A percentile compares a stretch with the other conserved stretches of the same genome.
Evolutionary conservation across 2,888 invertebrate genomes (phyloP).

Genomic region (Plagodis pulveraria): DNA sequence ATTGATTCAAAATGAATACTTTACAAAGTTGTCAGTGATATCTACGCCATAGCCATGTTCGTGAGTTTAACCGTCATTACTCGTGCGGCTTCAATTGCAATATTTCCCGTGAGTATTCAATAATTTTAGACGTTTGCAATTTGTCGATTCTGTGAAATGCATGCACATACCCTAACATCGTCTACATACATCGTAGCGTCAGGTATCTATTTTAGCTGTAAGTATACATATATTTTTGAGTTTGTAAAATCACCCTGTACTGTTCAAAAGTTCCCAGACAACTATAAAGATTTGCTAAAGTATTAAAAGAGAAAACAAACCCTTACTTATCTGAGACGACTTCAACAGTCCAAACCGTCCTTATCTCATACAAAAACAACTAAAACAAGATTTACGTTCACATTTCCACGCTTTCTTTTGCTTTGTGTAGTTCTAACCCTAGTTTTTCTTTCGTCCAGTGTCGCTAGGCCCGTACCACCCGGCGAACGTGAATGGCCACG

Average conservation of each 20-base stretch:
- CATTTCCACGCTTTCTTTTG: constrained; percentile 62
- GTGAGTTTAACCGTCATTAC: neutral
- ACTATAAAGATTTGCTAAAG: constrained; percentile 14
- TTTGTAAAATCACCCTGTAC: constrained; percentile 3
- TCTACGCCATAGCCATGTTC: neutral
- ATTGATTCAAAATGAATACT: neutral
- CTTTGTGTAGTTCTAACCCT: constrained; percentile 83
- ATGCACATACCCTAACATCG: too few species aligned
- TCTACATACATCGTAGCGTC: too few species aligned
- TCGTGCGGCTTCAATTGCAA: neutral
- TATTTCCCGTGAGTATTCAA: neutral
- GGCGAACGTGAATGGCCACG: constrained; percentile 77
- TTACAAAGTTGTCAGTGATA: neutral
- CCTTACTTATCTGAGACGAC: constrained; percentile 34
- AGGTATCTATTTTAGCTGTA: neutral
- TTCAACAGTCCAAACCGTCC: constrained; percentile 31
- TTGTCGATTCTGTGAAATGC: too few species aligned
- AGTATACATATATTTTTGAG: neutral
- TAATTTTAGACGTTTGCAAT: too few species aligned
- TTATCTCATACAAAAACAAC: constrained; percentile 37
- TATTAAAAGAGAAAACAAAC: constrained; percentile 23
- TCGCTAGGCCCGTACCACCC: constrained; percentile 81
- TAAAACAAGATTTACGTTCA: constrained; percentile 46
- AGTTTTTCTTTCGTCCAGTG: constrained; percentile 67
- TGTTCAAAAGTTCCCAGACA: constrained; percentile 5